A percentile compares a stretch with the other conserved stretches of the same genome.
These are phyloP conservation scores for Misgurnus anguillicaudatus DNA, from an alignment of 2,113 vertebrate genomes.

Conservation along the genomic window DNA sequence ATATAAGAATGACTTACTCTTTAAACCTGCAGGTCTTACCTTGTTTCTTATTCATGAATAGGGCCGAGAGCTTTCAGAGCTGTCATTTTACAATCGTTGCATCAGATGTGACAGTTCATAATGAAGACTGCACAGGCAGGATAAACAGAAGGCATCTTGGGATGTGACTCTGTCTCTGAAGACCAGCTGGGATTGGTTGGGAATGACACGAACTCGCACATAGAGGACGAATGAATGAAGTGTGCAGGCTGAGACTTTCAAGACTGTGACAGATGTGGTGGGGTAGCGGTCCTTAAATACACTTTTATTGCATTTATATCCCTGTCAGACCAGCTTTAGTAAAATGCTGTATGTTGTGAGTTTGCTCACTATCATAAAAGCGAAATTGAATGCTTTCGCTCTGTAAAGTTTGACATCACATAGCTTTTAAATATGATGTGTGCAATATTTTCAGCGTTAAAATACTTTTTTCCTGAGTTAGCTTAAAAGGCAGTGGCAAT, in stretches of 20 bases:
- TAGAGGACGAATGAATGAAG: constrained; percentile 40
- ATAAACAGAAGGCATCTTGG: constrained; percentile 36
- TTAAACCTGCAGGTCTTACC: too few relatives aligned
- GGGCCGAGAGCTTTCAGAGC: not conserved
- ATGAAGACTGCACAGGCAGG: constrained; percentile 37
- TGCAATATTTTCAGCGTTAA: not conserved
- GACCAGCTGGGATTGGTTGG: constrained; percentile 17
- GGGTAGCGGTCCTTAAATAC: constrained; percentile 35
- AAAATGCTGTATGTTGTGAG: constrained; percentile 13
- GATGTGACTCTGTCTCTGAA: constrained; percentile 15
- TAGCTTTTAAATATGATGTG: not conserved
- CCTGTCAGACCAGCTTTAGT: constrained; percentile 38
- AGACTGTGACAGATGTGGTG: constrained; percentile 30
- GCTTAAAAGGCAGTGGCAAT: too few relatives aligned
- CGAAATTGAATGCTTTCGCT: constrained; percentile 25
- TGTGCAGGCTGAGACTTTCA: constrained; percentile 36
- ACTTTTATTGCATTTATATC: constrained; percentile 51
- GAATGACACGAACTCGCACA: constrained; percentile 12
- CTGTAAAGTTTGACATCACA: not conserved
- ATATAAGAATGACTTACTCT: too few relatives aligned
- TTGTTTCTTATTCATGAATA: too few relatives aligned
- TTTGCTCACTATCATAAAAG: constrained; percentile 29
- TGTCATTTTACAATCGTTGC: constrained; percentile 22
- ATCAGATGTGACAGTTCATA: constrained; percentile 42
- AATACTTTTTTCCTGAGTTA: not conserved